Evolutionary conservation across 1,140 invertebrate species (phyloP), one percentile per base, ranked within the genome.

Genomic region (Sesamia nonagrioides): DNA sequence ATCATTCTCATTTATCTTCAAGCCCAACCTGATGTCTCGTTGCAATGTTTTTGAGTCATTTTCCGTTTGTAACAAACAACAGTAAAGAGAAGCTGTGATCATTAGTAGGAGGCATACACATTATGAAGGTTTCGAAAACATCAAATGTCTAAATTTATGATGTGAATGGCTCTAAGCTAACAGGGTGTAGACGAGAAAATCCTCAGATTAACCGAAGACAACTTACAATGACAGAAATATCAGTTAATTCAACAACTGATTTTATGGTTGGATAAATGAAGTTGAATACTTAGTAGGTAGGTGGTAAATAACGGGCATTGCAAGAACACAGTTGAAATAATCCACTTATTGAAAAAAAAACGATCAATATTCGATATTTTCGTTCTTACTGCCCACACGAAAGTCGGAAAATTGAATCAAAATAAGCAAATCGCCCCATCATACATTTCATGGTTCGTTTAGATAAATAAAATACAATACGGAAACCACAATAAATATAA

Each of bases 401-500:
- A 61, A 75, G 40, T 61, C 52, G 45, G 18, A 77, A 77, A 77
- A 77, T 45, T 60, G 72, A 66, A 66, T 76, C 17, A 50, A 76
- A 76, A 54, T 63, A 76, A 76, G 63, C 60, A 76, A 52, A 37
- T 50, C 58, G 42, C 1, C 48, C 72, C 72, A 76, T 50, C 73
- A 76, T 52, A 58, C 60, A 50, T 63, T 76, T 76, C 73, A 76
- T 35, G 73, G 58, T 27, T 40, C 52, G 72, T 72, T 52, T 72
- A 72, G 63, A 74, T 60, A 74, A 74, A 74, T 74, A 74, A 74
- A 76, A 77, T 54, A 66, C 48, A 56, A 48, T 54, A 54, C 45
- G 60, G 74, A 77, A 77, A 77, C 56, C 60, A 77, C 74, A 77
- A 77, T 77, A 77, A 77, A 77, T 77, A 77, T 68, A 77, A 42